Conservation (phyloP, 1,140 invertebrate species). For the Sarcophaga peregrina region DNA sequence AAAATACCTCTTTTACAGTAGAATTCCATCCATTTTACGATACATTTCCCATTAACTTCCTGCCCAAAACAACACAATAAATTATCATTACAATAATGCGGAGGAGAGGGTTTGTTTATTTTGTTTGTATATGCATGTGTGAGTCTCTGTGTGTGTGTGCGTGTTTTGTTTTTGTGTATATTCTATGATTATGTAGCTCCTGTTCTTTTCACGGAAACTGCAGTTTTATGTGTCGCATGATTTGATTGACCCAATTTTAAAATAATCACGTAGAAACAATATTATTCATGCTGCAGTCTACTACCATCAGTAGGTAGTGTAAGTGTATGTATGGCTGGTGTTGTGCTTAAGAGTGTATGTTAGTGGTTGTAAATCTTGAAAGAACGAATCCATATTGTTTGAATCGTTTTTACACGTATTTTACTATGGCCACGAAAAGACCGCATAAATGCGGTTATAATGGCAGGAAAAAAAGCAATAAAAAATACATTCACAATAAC, state of each 20-base stretch:
- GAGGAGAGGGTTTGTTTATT: too few species aligned
- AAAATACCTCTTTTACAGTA: too few species aligned
- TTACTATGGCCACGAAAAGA: not conserved
- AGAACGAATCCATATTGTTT: too few species aligned
- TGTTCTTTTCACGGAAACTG: too few species aligned
- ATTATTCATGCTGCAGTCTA: not conserved
- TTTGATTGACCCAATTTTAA: slow-evolving; percentile 5
- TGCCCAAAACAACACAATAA: not conserved
- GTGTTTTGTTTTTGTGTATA: not conserved
- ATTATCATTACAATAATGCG: not conserved
- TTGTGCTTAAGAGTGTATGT: too few species aligned
- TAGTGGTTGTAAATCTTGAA: too few species aligned
- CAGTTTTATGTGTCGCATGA: not conserved
- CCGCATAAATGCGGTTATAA: not conserved
- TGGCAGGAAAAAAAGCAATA: not conserved
- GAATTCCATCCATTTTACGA: too few species aligned
- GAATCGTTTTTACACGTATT: too few species aligned
- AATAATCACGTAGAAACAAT: slow-evolving; percentile 15
- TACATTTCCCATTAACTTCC: too few species aligned
- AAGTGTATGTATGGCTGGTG: too few species aligned
- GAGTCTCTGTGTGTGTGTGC: not conserved
- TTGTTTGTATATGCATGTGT: not conserved
- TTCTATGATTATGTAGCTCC: too few species aligned
- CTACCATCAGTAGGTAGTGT: not conserved
- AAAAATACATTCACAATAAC: not conserved